Evolutionary conservation across 2,888 invertebrate genomes (phyloP).

Genomic region (Slavum lentiscoides): DNA sequence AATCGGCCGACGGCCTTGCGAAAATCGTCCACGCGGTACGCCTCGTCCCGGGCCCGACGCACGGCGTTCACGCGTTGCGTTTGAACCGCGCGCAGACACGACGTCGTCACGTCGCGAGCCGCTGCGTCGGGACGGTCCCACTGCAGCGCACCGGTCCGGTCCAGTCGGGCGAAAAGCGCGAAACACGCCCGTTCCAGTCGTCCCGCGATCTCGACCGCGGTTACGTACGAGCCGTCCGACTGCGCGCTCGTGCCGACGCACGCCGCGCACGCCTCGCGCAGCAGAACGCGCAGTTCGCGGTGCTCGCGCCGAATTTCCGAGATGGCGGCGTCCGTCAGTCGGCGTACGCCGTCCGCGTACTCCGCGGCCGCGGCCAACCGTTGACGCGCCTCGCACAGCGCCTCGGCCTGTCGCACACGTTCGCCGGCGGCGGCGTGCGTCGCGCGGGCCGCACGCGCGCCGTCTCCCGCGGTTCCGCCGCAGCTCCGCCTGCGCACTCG

Average conservation of each 20-base stretch:
- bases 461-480: background rate
- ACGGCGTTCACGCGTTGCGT: background rate
- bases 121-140: background rate
- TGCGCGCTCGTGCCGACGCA: background rate
- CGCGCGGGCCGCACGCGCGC: background rate
- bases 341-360: background rate
- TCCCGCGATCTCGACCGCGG: conserved; percentile 6
- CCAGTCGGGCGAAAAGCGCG: conserved; percentile 30
- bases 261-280: conserved; percentile 14
- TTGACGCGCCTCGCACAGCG: background rate
- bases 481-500: conserved; percentile 31
- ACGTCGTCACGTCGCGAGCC: conserved; percentile 1
- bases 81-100: conserved; percentile 26
- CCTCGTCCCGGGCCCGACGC: background rate
- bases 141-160: background rate
- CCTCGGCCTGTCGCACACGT: background rate
- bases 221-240: background rate
- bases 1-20: conserved; percentile 18
- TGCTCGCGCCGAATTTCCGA: background rate
- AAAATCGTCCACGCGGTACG: conserved; percentile 20
- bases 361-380: background rate
- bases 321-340: background rate
- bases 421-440: background rate
- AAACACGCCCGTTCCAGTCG: conserved; percentile 23
- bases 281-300: background rate